Evolutionary conservation across 1,140 invertebrate genomes (phyloP).

Genomic region (Drosophila chauvacae): DNA sequence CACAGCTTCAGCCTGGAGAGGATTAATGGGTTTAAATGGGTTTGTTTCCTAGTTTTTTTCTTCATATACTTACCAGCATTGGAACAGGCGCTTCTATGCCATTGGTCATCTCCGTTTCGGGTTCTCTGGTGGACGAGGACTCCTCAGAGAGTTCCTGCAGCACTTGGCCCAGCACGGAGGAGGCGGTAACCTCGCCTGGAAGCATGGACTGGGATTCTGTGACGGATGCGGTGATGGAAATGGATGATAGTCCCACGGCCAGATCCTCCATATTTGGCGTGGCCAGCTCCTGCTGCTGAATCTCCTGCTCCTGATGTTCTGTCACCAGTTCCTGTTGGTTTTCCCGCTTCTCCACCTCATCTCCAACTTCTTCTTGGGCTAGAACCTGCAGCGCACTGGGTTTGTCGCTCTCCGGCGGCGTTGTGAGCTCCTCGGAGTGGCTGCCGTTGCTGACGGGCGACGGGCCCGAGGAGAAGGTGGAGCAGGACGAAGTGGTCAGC

Average conservation of each 20-base stretch:
- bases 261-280: conserved; percentile 56
- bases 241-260: conserved; percentile 74
- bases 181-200: conserved; percentile 64
- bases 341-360: conserved; percentile 36
- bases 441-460: conserved; percentile 68
- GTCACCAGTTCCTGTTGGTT: conserved; percentile 7
- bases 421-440: conserved; percentile 62
- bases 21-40: not conserved
- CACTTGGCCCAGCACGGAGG: conserved; percentile 68
- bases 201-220: conserved; percentile 71
- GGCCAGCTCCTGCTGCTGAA: not conserved
- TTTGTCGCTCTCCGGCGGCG: conserved; percentile 29
- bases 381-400: conserved; percentile 29
- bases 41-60: not conserved
- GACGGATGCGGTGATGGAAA: conserved; percentile 60
- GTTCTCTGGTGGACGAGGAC: conserved; percentile 40
- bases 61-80: not conserved
- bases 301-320: not conserved
- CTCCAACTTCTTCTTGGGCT: conserved; percentile 24
- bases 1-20: conserved; percentile 2
- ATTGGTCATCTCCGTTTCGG: conserved; percentile 55
- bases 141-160: conserved; percentile 69
- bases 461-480: conserved; percentile 81
- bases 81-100: conserved; percentile 1
- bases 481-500: conserved; percentile 80